Percentiles rank a stretch among this genome's conserved stretches.
Evolutionary conservation across 2,113 vertebrate genomes (phyloP).

Genomic region (Charadrius vociferus): DNA sequence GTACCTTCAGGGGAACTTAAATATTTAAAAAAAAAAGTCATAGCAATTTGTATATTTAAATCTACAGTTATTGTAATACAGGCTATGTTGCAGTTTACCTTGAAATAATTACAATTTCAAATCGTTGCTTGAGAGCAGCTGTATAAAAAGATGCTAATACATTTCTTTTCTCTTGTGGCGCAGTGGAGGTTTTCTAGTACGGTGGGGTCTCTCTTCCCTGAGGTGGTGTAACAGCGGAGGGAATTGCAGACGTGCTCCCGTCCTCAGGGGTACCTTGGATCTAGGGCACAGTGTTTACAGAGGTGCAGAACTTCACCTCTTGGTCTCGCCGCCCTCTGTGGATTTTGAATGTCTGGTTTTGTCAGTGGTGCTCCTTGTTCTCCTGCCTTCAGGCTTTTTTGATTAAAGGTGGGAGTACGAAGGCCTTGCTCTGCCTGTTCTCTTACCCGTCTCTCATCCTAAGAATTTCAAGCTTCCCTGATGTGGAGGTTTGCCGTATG

Average conservation of each 20-base stretch:
- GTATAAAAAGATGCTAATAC: not conserved
- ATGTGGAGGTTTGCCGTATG: rapidly evolving
- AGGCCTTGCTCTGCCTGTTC: not conserved
- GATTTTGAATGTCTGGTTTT: not conserved
- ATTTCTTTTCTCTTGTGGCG: not conserved
- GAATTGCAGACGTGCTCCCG: not conserved
- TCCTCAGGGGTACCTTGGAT: not conserved
- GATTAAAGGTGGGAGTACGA: not conserved
- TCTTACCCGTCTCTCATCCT: not conserved
- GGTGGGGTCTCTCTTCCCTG: not conserved
- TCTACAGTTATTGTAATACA: not conserved
- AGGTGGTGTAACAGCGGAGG: rapidly evolving
- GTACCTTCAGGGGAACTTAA: not conserved
- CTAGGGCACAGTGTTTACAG: not conserved
- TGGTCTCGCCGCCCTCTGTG: not conserved
- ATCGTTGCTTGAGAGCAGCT: not conserved
- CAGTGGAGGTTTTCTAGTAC: not conserved
- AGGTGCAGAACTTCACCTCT: not conserved
- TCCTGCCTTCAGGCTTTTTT: not conserved
- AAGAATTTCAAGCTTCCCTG: not conserved
- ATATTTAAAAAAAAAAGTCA: not conserved
- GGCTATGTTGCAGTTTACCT: not conserved
- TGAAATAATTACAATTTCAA: not conserved
- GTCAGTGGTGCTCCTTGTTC: not conserved
- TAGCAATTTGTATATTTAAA: not conserved